Base-by-base conservation (phyloP, 2,113 vertebrate species). In the Xenopus tropicalis region DNA sequence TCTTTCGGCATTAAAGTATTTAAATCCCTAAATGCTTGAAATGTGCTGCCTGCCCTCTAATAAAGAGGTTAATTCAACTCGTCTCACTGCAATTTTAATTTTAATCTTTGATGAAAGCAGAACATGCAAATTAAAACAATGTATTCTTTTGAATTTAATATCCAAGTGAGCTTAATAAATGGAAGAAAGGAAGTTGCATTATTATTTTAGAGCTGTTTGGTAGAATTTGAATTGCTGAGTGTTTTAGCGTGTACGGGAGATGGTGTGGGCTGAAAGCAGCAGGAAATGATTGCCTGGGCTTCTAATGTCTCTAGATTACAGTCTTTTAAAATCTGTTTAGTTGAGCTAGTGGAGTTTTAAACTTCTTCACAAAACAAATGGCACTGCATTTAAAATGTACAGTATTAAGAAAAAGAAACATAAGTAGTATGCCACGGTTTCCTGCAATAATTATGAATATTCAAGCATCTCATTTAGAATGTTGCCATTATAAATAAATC, bases 401-500 rank as follows among this genome's bases (percentile, higher is more conserved):
- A 66, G 69, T 82, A 54, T 17, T n/a, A 74, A 77, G 44, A 24
- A 25, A 80, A 82, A 22, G 62, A 77, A 83, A 66, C 73, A 83
- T 78, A 82, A 84, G 82, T 79, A 79, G 66, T 87, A 68, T 63
- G 20, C 64, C 65, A 66, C 14, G 25, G 1, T 80, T 85, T 82
- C 72, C 68, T 78, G 58, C 1, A 70, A 73, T 84, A 82, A 83
- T 82, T 83, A 58, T 79, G 54, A 59, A 70, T 81, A 79, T 71
- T 66, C 64, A 81, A 79, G 72, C 79, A 84, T 83, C 65, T 85
- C 83, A 81, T 85, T 83, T 81, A 71, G 83, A 85, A 69, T 54
- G 78, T 81, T 82, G 79, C 76, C 71, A 44, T 73, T 81, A 78
- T 83, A 85, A 84, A 83, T 83, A 84, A 82, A 81, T 85, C 66